Evolutionary conservation across 2,888 invertebrate species (phyloP), one percentile per base, ranked within the genome.

Genomic region (Blastobasis adustella): DNA sequence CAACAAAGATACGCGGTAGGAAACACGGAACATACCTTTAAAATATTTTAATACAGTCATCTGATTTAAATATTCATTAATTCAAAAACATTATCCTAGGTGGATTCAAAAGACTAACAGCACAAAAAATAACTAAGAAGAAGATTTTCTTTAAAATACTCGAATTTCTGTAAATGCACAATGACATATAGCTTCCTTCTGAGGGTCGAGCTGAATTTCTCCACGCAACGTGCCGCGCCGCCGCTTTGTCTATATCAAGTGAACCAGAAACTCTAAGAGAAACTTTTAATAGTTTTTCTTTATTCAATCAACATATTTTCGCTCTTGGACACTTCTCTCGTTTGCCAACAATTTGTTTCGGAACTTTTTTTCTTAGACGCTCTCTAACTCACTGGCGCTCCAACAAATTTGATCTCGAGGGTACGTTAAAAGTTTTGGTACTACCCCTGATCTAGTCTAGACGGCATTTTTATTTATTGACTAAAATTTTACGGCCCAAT

Each of bases 221-320:
- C 55, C 59, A 64, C 59, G 70, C 66, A 62, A 78, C 75, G 74
- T 75, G 77, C 67, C 72, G 69, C 73, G 63, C 69, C 59, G 40
- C 40, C n/a, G n/a, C 68, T 69, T 74, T 74, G 76, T 76, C 73
- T 71, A 71, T 68, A 60, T 66, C 70, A 73, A 78, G 71, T 73
- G 74, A 80, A 76, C 75, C 74, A 73, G 79, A 79, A 80, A 77
- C 73, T 76, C 72, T 54, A 71, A 65, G 74, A 66, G 64, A 67
- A 86, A 87, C 77, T 87, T 87, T 85, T 86, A 87, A 85, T 84
- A 84, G 85, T 84, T 85, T 86, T 87, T 79, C 84, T 82, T 85
- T 84, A 85, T 87, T 85, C 85, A 85, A 87, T 87, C 86, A 87
- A 85, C 86, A 86, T 86, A 85, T 85, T 84, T 86, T 84, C 73